phyloP scores from a whole-genome alignment of 2,888 invertebrate species.

The Euproctis similis region DNA sequence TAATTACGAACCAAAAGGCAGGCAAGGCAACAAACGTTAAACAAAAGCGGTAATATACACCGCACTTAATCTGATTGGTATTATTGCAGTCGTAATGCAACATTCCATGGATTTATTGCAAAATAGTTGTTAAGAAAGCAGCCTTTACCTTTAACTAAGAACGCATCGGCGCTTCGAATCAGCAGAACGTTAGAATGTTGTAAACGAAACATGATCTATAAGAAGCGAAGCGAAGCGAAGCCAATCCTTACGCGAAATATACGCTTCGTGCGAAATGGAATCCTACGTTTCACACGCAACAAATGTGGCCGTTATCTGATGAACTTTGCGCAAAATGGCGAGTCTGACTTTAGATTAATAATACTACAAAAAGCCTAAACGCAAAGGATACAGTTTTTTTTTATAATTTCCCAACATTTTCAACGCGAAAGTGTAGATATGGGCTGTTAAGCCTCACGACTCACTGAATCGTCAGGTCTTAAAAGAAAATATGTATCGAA shows the following conservation, averaged over 20 bases:
- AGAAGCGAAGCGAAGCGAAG: slow-evolving; percentile 39
- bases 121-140: slow-evolving; percentile 61
- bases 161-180: slow-evolving; percentile 54
- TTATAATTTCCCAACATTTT: too few relatives aligned
- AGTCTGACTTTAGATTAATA: slow-evolving; percentile 22
- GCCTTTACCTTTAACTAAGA: slow-evolving; percentile 38
- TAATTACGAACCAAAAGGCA: slow-evolving; percentile 49
- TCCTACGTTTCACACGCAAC: slow-evolving; percentile 76
- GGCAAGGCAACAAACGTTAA: slow-evolving; percentile 32
- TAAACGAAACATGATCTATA: slow-evolving; percentile 50
- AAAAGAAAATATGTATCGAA: too few relatives aligned
- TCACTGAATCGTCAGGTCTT: too few relatives aligned
- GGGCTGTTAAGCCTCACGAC: too few relatives aligned
- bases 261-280: slow-evolving; percentile 67
- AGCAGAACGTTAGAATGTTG: slow-evolving; percentile 53
- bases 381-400: too few relatives aligned
- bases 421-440: too few relatives aligned
- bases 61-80: slow-evolving; percentile 61
- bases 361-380: too few relatives aligned
- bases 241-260: slow-evolving; percentile 56
- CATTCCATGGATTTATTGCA: slow-evolving; percentile 65
- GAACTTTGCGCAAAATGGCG: slow-evolving; percentile 56
- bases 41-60: slow-evolving; percentile 56
- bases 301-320: slow-evolving; percentile 72
- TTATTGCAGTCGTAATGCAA: slow-evolving; percentile 62